Evolutionary conservation across 2,113 vertebrate species (phyloP).

Genomic region (Malurus cyaneus): DNA sequence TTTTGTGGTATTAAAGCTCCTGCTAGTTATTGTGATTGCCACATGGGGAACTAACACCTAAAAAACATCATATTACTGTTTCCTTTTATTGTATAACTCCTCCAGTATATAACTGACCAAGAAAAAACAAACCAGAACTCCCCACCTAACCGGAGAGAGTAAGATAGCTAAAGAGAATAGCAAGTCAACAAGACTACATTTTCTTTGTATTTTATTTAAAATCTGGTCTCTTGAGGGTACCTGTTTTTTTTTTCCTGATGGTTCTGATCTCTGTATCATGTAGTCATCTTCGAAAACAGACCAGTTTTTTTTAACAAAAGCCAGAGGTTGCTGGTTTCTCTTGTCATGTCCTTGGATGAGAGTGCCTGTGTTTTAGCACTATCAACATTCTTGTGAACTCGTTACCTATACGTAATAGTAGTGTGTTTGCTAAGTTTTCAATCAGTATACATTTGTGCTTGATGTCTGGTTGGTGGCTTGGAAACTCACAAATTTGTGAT

Average conservation of each 20-base stretch:
- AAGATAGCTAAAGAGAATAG: background rate
- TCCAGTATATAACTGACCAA: background rate
- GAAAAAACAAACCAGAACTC: background rate
- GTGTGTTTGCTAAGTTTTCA: background rate
- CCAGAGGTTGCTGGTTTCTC: background rate
- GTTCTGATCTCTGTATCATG: background rate
- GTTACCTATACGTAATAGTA: background rate
- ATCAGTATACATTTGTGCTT: background rate
- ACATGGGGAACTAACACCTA: background rate
- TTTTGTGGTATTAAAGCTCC: background rate
- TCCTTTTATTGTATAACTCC: background rate
- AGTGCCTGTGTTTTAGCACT: background rate
- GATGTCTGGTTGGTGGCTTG: background rate
- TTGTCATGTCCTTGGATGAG: background rate
- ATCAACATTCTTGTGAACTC: background rate
- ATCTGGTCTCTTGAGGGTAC: background rate
- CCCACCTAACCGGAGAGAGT: background rate
- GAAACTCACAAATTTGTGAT: constrained; percentile 49
- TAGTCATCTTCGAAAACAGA: background rate
- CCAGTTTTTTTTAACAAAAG: background rate
- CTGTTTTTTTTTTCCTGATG: background rate
- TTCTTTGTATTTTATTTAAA: background rate
- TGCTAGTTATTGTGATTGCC: background rate
- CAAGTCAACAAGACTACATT: background rate
- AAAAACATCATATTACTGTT: background rate